A percentile compares a stretch with the other conserved stretches of the same genome.
Conservation (phyloP, 2,888 invertebrate species). For the Aporophyla nigra region DNA sequence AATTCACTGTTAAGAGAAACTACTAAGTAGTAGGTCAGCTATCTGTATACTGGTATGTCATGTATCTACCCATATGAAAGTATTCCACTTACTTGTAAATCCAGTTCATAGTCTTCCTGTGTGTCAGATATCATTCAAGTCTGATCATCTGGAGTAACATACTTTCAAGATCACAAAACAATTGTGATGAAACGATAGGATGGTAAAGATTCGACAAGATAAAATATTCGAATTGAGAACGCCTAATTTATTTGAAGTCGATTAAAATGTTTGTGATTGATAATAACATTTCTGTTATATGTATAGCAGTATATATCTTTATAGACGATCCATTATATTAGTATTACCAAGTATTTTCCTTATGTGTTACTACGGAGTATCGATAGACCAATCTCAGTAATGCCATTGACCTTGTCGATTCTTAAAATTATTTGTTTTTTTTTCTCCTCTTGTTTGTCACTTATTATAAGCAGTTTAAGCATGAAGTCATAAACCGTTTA, state of each 20-base stretch:
- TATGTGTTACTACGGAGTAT: background rate
- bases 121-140: background rate
- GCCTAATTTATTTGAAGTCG: too few species aligned
- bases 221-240: too few species aligned
- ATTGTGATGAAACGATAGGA: background rate
- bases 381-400: background rate
- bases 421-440: background rate
- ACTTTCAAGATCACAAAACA: background rate
- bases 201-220: background rate
- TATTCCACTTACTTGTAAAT: background rate
- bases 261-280: background rate
- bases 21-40: background rate
- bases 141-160: background rate
- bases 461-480: background rate
- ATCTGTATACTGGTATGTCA: background rate
- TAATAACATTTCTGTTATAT: too few species aligned
- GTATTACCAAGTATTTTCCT: constrained; percentile 16
- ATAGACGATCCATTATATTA: background rate
- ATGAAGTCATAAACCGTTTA: background rate
- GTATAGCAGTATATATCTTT: too few species aligned
- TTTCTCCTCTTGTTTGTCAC: background rate
- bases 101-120: background rate
- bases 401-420: constrained; percentile 4
- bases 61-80: background rate
- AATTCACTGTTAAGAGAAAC: background rate